Conservation (phyloP, 2,113 vertebrate species). For the Sigmodon hispidus region DNA sequence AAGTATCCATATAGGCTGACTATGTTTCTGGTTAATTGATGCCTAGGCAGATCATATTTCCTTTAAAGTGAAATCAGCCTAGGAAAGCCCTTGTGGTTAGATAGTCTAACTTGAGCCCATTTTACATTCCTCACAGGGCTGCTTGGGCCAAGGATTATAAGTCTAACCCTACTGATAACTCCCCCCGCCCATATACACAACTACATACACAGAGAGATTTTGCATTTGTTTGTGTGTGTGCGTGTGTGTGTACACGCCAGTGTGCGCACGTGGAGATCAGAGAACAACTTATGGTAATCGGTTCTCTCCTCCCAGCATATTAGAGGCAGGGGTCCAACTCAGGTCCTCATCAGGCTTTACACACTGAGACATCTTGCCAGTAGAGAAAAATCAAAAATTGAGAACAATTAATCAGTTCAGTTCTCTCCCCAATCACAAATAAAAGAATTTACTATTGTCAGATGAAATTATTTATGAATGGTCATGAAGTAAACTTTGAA, state of each 20-base stretch:
- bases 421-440: not conserved
- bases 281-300: not conserved
- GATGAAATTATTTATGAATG: not conserved
- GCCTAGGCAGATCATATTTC: not conserved
- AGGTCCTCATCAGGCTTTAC: not conserved
- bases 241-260: not conserved
- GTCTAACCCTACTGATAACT: not conserved
- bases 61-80: not conserved
- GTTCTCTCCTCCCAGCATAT: not conserved
- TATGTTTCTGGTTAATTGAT: rapidly evolving
- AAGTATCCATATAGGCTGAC: not conserved
- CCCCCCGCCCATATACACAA: not conserved
- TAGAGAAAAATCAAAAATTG: too few relatives aligned
- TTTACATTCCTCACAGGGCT: not conserved
- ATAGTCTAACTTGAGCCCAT: not conserved
- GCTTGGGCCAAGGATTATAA: not conserved
- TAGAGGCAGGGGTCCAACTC: too few relatives aligned
- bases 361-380: not conserved
- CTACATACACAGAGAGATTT: not conserved
- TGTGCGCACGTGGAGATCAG: not conserved
- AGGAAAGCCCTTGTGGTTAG: not conserved
- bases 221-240: not conserved
- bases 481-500: not conserved
- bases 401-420: not conserved
- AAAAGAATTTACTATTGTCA: not conserved